Evolutionary conservation across 2,113 vertebrate species (phyloP), one percentile per base, ranked within the genome.

Genomic region (Eptesicus fuscus): DNA sequence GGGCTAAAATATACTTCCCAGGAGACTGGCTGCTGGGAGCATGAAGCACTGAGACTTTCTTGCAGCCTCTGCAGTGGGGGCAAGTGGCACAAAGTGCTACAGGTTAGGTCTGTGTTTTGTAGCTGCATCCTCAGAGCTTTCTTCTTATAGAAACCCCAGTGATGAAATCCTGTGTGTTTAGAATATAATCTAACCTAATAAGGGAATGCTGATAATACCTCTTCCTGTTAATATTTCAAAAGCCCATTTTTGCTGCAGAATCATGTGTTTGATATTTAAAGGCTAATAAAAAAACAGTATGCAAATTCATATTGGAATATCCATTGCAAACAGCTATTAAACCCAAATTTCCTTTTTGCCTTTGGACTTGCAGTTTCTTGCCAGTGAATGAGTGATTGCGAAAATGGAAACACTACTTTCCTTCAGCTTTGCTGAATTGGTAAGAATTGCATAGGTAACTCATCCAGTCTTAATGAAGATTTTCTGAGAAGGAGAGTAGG

Each of bases 231-330:
- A 86, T 44, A 93, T 90, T 92, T 92, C 85, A 71, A 95, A 96
- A 89, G 86, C 20, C 14, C 5, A 1, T 77, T 88, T 94, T 92
- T 90, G 61, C 77, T 44, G 28, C 32, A 83, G 63, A 95, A 93
- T 84, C 32, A 23, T 78, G 70, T 56, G 51, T 86, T 93, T 95
- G 88, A 51, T 93, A 96, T 96, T 91, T 93, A 88, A 97, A 96
- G 61, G 47, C 70, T 93, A 94, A 88, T 80, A 78, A 67, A 94
- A 94, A 96, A 92, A 71, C n/a, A 74, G 70, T 88, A 77, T 69
- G 47, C 77, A 96, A 96, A 91, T 80, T 77, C 53, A 44, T 65
- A 74, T 44, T 59, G 14, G 30, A 35, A 74, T 89, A 95, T 94
- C 44, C 32, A 35, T 44, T 77, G 79, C 63, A 90, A 83, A 56